phyloP scores from a whole-genome alignment of 2,888 invertebrate genomes.

The Cephalotes varians region DNA sequence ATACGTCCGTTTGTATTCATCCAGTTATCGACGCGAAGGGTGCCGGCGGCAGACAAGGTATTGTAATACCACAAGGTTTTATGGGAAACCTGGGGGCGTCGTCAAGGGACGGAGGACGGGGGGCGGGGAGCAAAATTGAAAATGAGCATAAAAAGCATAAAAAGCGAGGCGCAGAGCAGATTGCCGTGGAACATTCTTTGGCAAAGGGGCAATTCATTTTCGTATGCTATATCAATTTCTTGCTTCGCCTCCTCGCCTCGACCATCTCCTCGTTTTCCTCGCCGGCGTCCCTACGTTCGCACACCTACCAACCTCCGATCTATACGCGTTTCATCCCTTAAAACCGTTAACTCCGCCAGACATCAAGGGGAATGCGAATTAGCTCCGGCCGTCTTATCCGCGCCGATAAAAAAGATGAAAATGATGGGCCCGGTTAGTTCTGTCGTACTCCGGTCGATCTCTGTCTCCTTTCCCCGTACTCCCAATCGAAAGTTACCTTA shows the following conservation, averaged over 20 bases:
- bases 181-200: constrained; percentile 85
- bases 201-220: constrained; percentile 85
- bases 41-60: constrained; percentile 74
- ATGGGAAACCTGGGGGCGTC: constrained; percentile 79
- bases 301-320: constrained; percentile 78
- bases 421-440: constrained; percentile 58
- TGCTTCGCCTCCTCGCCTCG: constrained; percentile 82
- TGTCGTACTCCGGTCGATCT: constrained; percentile 26
- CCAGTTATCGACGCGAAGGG: constrained; percentile 76
- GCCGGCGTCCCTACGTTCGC: constrained; percentile 57
- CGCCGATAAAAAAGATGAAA: constrained; percentile 78
- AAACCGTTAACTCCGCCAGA: constrained; percentile 85
- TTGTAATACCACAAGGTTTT: constrained; percentile 83
- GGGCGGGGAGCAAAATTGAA: constrained; percentile 81
- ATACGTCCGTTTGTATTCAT: constrained; percentile 81
- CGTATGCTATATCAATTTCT: constrained; percentile 86
- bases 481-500: constrained; percentile 46
- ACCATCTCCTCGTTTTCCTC: constrained; percentile 62
- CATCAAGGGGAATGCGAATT: constrained; percentile 85
- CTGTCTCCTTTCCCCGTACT: constrained; percentile 12
- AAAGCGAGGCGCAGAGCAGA: constrained; percentile 84
- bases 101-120: constrained; percentile 69
- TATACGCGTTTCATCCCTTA: constrained; percentile 85
- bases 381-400: constrained; percentile 80
- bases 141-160: constrained; percentile 85